These are phyloP conservation scores for Rostratula benghalensis DNA, from an alignment of 2,113 vertebrate genomes.

Conservation along the genomic window DNA sequence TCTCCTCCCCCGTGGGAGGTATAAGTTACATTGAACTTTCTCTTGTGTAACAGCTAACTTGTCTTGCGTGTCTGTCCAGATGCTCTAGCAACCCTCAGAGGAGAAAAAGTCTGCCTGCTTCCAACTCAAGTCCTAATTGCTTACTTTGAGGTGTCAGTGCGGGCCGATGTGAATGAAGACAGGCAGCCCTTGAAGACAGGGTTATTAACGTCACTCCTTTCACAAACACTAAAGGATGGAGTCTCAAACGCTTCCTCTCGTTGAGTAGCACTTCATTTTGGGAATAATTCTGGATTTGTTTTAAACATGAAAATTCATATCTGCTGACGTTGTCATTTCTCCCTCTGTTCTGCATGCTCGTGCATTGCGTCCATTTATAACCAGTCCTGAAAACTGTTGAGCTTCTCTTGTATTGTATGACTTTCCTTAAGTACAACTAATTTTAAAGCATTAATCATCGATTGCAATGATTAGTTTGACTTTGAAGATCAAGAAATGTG, in stretches of 20 bases:
- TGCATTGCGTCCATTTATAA: background rate
- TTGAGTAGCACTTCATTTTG: background rate
- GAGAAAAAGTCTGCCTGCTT: background rate
- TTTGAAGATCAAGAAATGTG: background rate
- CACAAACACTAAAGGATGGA: background rate
- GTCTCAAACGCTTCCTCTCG: background rate
- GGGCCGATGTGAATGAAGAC: background rate
- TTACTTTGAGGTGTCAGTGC: background rate
- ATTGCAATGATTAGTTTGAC: background rate
- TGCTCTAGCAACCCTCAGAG: background rate
- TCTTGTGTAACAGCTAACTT: background rate
- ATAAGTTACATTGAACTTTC: slow-evolving; percentile 2
- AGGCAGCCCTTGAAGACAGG: background rate
- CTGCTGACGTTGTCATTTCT: background rate
- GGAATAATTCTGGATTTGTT: background rate
- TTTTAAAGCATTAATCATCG: background rate
- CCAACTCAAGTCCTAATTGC: background rate
- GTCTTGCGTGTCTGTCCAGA: slow-evolving; percentile 2
- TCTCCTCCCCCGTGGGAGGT: background rate
- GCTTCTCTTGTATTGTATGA: background rate
- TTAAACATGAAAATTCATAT: background rate
- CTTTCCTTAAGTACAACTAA: background rate
- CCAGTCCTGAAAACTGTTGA: background rate
- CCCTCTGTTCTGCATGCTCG: background rate
- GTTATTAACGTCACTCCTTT: background rate